Percentiles rank a stretch among this genome's conserved stretches.
phyloP scores from a whole-genome alignment of 2,797 vertebrate genomes.

The Lemur catta region DNA sequence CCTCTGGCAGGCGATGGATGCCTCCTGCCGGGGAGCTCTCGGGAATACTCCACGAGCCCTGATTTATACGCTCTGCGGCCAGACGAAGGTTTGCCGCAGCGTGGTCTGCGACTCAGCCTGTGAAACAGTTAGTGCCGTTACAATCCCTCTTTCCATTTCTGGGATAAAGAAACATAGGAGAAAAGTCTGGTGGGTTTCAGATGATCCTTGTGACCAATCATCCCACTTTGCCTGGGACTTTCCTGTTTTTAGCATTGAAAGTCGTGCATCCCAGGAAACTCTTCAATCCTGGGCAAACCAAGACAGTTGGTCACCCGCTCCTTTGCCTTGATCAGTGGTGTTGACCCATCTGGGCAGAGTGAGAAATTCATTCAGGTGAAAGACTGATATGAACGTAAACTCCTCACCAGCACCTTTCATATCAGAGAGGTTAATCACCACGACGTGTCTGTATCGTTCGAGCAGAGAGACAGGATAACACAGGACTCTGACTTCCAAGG shows the following conservation, averaged over 20 bases:
- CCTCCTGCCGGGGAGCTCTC: conserved; percentile 23
- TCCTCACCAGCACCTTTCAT: background rate
- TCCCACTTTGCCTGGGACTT: background rate
- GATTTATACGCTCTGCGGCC: conserved; percentile 8
- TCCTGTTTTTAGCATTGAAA: background rate
- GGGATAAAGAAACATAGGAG: background rate
- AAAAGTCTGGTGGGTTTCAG: background rate
- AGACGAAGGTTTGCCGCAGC: background rate
- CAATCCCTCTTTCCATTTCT: background rate
- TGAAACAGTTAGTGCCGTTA: background rate
- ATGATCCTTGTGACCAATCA: background rate
- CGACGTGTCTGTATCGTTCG: background rate
- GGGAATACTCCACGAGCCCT: background rate
- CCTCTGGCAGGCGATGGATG: background rate
- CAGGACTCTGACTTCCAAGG: background rate
- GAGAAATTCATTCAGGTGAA: background rate
- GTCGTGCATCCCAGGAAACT: background rate
- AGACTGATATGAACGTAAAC: background rate
- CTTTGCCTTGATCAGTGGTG: background rate
- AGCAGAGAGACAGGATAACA: background rate
- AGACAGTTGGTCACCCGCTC: background rate
- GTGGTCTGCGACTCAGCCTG: background rate
- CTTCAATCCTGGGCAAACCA: background rate
- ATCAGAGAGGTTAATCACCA: background rate
- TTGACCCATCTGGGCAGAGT: background rate